Evolutionary conservation across 2,113 vertebrate genomes (phyloP), one percentile per base, ranked within the genome.

Genomic region (Bujurquina vittata): DNA sequence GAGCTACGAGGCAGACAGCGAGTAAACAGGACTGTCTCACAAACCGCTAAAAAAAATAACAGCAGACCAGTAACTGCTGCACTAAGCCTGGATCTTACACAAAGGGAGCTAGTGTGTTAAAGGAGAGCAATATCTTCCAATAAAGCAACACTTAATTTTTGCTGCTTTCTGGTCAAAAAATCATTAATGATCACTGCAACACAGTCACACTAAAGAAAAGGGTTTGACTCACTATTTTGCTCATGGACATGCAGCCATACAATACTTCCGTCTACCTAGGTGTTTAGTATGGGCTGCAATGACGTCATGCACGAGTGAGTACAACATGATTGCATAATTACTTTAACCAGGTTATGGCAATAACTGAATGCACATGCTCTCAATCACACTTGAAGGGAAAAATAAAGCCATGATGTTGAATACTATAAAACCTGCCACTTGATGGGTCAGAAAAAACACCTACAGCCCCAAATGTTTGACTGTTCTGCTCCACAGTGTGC

Each of bases 301-400:
- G 67, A 74, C 81, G 52, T 72, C 83, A 91, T 85, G 58, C 85
- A 83, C 56, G 49, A 77, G 84, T 14, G 84, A 84, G 87, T 67
- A 85, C 69, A 69, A 90, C 80, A 89, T 85, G 87, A 77, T 85
- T 65, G 63, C 31, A 11, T 78, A 91, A 92, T 89, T 88, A 88
- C 89, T 77, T 84, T 92, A 92, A 94, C 84, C 72, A 61, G 54
- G 84, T 94, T 91, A 90, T 69, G 43, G 63, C 85, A 59, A 84
- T 87, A 91, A 94, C 89, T 83, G 29, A 90, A 87, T 79, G 84
- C 90, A 90, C 90, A 94, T 91, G 92, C 57, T 91, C 83, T 65
- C 75, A 80, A 88, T 89, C 80, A 87, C 61, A 77, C 35, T 58
- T 29, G 5, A 35, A 23, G 43, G 3, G 31, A 72, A 84, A 85